phyloP scores from a whole-genome alignment of 2,113 vertebrate species.

The Ciconia stormi region DNA sequence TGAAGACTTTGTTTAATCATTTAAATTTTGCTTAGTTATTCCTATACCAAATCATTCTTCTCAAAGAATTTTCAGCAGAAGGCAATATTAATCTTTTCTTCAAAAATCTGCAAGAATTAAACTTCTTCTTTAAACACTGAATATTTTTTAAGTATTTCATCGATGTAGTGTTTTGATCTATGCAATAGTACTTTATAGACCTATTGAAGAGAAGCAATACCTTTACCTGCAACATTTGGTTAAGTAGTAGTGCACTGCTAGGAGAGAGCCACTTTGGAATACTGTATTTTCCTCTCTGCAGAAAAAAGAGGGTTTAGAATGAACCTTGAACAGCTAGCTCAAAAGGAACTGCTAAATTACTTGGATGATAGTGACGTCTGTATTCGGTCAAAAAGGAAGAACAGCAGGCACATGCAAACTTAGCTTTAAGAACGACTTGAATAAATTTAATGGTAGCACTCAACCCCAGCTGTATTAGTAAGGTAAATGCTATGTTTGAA shows the following conservation, averaged over 20 bases:
- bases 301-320: not conserved
- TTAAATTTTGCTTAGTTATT: not conserved
- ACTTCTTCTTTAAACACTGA: not conserved
- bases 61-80: not conserved
- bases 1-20: not conserved
- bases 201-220: not conserved
- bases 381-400: not conserved
- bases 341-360: not conserved
- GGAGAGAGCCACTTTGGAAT: conserved; percentile 90
- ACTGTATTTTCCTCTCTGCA: conserved; percentile 87
- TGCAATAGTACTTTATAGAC: not conserved
- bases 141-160: not conserved
- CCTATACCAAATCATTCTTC: not conserved
- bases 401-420: not conserved
- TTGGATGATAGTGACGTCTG: not conserved
- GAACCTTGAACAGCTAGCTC: not conserved
- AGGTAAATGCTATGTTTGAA: not conserved
- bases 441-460: not conserved
- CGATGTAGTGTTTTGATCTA: not conserved
- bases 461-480: not conserved
- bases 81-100: not conserved
- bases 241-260: conserved; percentile 83
- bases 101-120: not conserved
- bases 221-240: conserved; percentile 95
- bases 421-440: not conserved